Conservation (phyloP, 2,113 vertebrate genomes). For the Pipra filicauda region DNA sequence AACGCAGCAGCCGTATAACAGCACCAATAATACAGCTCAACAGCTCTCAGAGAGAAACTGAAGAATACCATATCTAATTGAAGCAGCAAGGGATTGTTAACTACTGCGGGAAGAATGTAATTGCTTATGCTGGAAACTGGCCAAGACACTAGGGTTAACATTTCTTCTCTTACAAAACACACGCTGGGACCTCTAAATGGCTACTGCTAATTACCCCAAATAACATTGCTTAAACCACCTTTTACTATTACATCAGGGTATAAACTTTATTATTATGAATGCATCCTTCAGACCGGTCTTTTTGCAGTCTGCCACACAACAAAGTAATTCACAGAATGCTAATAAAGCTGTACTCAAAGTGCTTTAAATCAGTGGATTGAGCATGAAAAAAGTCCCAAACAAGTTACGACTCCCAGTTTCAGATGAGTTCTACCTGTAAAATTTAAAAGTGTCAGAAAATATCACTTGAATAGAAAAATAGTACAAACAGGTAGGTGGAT, state of each 20-base stretch:
- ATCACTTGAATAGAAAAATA: background rate
- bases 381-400: background rate
- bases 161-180: background rate
- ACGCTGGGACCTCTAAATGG: background rate
- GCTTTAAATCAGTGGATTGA: background rate
- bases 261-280: slow-evolving; percentile 17
- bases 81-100: slow-evolving; percentile 42
- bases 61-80: slow-evolving; percentile 36
- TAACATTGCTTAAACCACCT: background rate
- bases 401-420: background rate
- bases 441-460: background rate
- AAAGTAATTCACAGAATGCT: background rate
- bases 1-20: background rate
- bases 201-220: background rate
- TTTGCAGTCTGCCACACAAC: background rate
- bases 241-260: background rate
- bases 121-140: slow-evolving; percentile 33
- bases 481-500: background rate
- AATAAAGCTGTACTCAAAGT: background rate
- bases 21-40: background rate
- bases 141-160: slow-evolving; percentile 30
- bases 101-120: slow-evolving; percentile 37
- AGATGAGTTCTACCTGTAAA: background rate
- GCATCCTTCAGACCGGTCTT: background rate
- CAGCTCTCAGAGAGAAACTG: slow-evolving; percentile 4